These are phyloP conservation scores for Sminthopsis crassicaudata DNA, from an alignment of 2,113 vertebrate genomes.

Conservation along the genomic window DNA sequence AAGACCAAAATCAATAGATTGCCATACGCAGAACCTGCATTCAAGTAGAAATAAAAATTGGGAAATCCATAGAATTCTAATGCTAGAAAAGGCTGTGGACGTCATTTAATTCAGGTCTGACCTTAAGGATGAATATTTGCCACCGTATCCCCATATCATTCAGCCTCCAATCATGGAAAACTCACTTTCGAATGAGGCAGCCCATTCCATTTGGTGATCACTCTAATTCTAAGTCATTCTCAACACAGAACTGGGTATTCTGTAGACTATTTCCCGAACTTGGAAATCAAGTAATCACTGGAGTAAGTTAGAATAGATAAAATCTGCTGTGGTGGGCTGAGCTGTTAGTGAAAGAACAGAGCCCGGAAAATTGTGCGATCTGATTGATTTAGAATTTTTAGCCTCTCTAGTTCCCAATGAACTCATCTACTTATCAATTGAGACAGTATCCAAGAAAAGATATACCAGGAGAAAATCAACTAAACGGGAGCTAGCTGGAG, in stretches of 20 bases:
- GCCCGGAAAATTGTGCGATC: neutral
- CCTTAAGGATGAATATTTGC: neutral
- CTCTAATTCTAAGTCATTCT: neutral
- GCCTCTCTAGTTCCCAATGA: neutral
- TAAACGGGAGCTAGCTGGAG: neutral
- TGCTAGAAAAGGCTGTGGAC: neutral
- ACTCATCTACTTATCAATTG: neutral
- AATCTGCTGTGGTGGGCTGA: neutral
- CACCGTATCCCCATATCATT: neutral
- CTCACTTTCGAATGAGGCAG: neutral
- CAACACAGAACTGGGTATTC: slow-evolving; percentile 7
- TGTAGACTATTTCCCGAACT: neutral
- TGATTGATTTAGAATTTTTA: slow-evolving; percentile 8
- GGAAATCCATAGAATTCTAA: neutral
- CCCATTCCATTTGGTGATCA: neutral
- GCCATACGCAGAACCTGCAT: neutral
- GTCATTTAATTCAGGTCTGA: neutral
- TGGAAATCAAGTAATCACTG: neutral
- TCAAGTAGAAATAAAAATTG: slow-evolving; percentile 1
- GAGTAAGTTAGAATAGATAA: neutral
- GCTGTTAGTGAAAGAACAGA: neutral
- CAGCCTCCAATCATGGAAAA: neutral
- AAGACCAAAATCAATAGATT: slow-evolving; percentile 28
- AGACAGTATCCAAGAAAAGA: neutral
- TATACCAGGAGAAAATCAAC: neutral